These are phyloP conservation scores for Pluvialis apricaria DNA, from an alignment of 2,113 vertebrate species.

Conservation along the genomic window DNA sequence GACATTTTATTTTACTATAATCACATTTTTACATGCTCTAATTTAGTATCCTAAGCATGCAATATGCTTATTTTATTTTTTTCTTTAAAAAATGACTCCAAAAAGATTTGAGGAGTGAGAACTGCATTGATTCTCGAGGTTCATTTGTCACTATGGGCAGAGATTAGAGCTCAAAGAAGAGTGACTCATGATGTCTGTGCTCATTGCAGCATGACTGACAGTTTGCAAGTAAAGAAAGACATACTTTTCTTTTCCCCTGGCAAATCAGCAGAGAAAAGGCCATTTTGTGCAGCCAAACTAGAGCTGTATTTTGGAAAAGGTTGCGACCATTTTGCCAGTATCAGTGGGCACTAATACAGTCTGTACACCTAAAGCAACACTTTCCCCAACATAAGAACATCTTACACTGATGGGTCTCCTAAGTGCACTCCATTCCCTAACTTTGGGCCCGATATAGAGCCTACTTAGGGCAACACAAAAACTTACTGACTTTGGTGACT, in stretches of 20 bases:
- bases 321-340: neutral
- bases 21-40: neutral
- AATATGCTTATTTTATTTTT: neutral
- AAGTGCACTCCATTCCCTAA: neutral
- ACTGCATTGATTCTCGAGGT: constrained; percentile 59
- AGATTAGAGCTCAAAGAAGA: constrained; percentile 61
- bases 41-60: neutral
- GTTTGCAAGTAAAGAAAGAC: constrained; percentile 38
- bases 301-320: neutral
- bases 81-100: neutral
- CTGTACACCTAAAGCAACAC: neutral
- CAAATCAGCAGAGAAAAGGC: neutral
- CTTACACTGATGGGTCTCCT: neutral
- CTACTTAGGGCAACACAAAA: neutral
- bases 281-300: neutral
- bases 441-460: neutral
- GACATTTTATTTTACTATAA: neutral
- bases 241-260: neutral
- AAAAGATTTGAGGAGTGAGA: constrained; percentile 25
- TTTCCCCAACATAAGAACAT: neutral
- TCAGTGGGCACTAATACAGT: neutral
- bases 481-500: neutral
- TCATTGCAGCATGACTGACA: constrained; percentile 58
- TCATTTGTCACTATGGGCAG: constrained; percentile 62
- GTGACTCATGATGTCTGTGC: constrained; percentile 36